Evolutionary conservation across 37 sponge, comb jelly and placozoan species (phyloP).

Genomic region (Hormiphora californensis): DNA sequence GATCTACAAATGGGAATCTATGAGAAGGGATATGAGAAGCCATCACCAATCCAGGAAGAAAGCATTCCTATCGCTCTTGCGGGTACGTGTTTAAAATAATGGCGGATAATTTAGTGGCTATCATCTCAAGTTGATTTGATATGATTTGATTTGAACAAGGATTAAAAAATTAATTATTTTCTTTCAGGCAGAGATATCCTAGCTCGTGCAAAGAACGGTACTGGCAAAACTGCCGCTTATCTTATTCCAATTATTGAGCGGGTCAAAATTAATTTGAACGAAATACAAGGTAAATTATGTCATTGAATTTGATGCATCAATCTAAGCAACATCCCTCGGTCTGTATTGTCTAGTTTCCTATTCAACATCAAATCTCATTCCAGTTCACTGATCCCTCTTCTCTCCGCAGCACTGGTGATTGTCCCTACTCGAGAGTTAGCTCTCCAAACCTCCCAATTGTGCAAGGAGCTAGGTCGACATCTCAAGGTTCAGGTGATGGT

Average conservation of each 20-base stretch:
- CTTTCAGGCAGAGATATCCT: slow-evolving; percentile 72
- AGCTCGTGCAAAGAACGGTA: slow-evolving; percentile 96
- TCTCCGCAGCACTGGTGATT: slow-evolving; percentile 73
- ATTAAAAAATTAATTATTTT: not conserved
- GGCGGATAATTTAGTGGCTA: no score
- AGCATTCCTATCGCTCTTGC: slow-evolving; percentile 74
- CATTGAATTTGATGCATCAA: not conserved
- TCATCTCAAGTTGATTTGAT: no score
- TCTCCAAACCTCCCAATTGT: slow-evolving; percentile 90
- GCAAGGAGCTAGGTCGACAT: slow-evolving; percentile 87
- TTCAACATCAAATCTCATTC: not conserved
- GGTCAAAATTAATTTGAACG: slow-evolving; percentile 62
- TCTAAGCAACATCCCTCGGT: not conserved
- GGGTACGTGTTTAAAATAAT: not conserved
- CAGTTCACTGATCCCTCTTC: not conserved
- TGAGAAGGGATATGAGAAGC: slow-evolving; percentile 92
- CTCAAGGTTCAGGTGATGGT: slow-evolving; percentile 87
- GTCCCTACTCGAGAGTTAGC: slow-evolving; percentile 96
- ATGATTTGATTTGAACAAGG: not conserved
- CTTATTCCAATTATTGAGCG: slow-evolving; percentile 92
- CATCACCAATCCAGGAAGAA: slow-evolving; percentile 99
- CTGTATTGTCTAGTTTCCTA: not conserved
- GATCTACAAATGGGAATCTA: slow-evolving; percentile 98
- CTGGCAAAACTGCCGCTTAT: slow-evolving; percentile 97
- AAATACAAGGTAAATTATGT: slow-evolving; percentile 70